A percentile compares a stretch with the other conserved stretches of the same genome.
These are phyloP conservation scores for Panagrolaimus sp. DNA, from an alignment of 1,140 invertebrate genomes.

Conservation along the genomic window DNA sequence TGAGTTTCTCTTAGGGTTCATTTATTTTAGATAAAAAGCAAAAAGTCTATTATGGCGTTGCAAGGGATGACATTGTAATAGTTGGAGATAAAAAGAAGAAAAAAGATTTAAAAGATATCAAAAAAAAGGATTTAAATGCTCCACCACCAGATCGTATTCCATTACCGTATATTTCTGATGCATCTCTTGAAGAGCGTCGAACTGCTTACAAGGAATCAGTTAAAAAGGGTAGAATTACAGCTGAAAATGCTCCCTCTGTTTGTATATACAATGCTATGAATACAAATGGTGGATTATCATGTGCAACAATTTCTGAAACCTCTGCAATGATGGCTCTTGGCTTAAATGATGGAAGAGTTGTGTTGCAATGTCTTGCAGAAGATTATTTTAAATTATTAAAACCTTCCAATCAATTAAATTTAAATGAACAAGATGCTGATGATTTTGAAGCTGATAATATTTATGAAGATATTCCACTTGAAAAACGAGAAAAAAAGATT, in stretches of 20 bases:
- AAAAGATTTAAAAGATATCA: constrained; percentile 4
- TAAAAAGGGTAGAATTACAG: background rate
- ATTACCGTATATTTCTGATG: background rate
- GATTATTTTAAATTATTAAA: too few species aligned
- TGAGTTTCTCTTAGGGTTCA: too few species aligned
- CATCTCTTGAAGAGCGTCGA: background rate
- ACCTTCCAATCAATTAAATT: too few species aligned
- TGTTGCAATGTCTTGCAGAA: background rate
- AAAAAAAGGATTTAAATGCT: constrained; percentile 5
- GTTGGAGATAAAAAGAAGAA: constrained; percentile 14
- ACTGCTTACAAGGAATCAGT: background rate
- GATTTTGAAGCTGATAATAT: too few species aligned
- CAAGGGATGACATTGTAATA: background rate
- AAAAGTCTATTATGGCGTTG: background rate
- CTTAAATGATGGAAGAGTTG: background rate
- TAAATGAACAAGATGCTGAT: too few species aligned
- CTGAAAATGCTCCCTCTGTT: background rate
- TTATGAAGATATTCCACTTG: too few species aligned
- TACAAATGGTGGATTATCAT: background rate
- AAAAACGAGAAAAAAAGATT: too few species aligned
- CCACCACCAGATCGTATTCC: background rate
- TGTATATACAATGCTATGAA: background rate
- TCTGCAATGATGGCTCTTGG: background rate
- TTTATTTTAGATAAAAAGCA: constrained; percentile 9
- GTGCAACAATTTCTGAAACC: background rate